Percentiles rank a stretch among this genome's conserved stretches.
phyloP scores from a whole-genome alignment of 1,140 invertebrate genomes.

The Venustaconcha ellipsiformis region DNA sequence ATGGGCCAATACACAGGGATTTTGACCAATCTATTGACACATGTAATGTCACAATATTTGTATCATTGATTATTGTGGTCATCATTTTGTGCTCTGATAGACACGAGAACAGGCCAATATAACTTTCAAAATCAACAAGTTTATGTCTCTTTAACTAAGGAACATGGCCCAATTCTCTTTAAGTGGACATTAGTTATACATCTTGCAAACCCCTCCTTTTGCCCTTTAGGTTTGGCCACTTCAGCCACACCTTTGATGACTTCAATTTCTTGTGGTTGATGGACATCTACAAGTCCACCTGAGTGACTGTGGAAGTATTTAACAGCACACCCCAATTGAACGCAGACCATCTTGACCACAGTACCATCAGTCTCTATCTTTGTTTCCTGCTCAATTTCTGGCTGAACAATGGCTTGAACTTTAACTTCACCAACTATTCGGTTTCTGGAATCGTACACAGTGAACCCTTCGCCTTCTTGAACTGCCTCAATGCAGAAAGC shows the following conservation, averaged over 20 bases:
- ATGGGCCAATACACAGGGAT: no score
- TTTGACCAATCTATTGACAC: no score
- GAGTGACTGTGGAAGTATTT: conserved; percentile 76
- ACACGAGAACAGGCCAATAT: no score
- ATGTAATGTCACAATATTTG: no score
- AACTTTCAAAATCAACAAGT: neutral
- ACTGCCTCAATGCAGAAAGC: conserved; percentile 79
- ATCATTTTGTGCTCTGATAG: no score
- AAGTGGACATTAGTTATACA: conserved; percentile 47
- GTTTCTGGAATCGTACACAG: conserved; percentile 76
- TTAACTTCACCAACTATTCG: conserved; percentile 70
- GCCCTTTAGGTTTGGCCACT: conserved; percentile 40
- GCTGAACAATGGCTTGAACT: conserved; percentile 40
- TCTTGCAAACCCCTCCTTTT: conserved; percentile 31
- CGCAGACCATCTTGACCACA: conserved; percentile 76
- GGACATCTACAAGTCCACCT: conserved; percentile 62
- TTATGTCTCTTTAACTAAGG: conserved; percentile 28
- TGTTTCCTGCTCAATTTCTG: conserved; percentile 60
- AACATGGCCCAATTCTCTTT: conserved; percentile 42
- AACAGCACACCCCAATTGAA: conserved; percentile 76
- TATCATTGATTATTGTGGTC: no score
- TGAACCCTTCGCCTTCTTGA: conserved; percentile 76
- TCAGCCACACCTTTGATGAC: conserved; percentile 46
- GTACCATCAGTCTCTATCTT: conserved; percentile 61
- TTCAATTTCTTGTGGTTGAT: conserved; percentile 36